A percentile compares a stretch with the other conserved stretches of the same genome.
These are phyloP conservation scores for Polyommatus iphigenia DNA, from an alignment of 2,888 invertebrate genomes.

Conservation along the genomic window DNA sequence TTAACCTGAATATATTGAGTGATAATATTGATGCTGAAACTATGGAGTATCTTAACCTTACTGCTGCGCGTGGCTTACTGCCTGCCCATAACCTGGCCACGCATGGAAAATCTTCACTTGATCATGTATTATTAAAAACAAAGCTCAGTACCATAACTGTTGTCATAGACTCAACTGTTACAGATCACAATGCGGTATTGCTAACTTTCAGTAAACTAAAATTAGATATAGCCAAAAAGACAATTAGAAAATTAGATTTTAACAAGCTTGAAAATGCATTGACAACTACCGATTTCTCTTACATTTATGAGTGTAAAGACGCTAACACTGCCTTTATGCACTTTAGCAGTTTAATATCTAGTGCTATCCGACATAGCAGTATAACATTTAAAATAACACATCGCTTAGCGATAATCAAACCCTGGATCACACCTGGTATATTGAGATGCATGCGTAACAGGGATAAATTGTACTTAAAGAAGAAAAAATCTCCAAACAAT, in stretches of 20 bases:
- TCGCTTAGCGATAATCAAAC: background rate
- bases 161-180: background rate
- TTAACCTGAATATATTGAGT: too few relatives aligned
- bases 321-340: background rate
- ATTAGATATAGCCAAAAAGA: background rate
- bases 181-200: background rate
- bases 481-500: background rate
- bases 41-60: too few relatives aligned
- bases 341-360: background rate
- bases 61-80: too few relatives aligned
- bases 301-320: background rate
- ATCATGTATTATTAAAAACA: background rate
- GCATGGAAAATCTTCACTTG: too few relatives aligned
- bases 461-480: background rate
- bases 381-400: background rate
- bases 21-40: too few relatives aligned
- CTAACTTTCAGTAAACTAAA: background rate
- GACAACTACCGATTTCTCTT: background rate
- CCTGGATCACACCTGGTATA: background rate
- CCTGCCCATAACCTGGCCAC: too few relatives aligned
- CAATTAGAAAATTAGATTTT: background rate
- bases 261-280: background rate
- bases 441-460: background rate
- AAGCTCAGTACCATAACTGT: background rate
- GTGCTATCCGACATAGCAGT: background rate